These are phyloP conservation scores for Trypoxylus dichotomus DNA, from an alignment of 1,140 invertebrate genomes.

Conservation along the genomic window DNA sequence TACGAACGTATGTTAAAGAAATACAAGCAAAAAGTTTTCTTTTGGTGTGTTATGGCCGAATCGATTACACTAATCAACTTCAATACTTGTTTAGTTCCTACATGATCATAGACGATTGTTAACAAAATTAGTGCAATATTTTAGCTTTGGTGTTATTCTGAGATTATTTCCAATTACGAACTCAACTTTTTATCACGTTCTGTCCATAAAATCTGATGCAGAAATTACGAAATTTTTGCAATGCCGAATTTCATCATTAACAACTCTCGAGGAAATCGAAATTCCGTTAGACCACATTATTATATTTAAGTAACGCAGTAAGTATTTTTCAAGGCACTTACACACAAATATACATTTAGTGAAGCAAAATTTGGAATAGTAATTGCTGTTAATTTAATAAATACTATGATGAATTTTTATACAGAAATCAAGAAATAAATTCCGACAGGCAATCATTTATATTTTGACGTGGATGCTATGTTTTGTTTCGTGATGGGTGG, in stretches of 20 bases:
- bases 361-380: not conserved
- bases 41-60: no score
- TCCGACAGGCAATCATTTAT: not conserved
- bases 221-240: not conserved
- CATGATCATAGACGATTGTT: no score
- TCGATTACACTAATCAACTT: no score
- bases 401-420: not conserved
- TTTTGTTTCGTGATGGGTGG: not conserved
- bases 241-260: not conserved
- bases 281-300: not conserved
- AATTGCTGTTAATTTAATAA: not conserved
- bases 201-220: not conserved
- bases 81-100: no score
- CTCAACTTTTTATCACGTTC: not conserved
- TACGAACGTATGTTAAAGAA: not conserved
- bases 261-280: not conserved
- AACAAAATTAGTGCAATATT: no score
- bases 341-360: not conserved
- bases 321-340: not conserved
- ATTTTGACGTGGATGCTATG: not conserved
- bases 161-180: not conserved
- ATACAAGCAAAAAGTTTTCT: no score
- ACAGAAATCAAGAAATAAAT: not conserved
- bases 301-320: slow-evolving; percentile 4
- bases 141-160: no score